phyloP scores from a whole-genome alignment of 2,888 invertebrate genomes.

The Biston stratarius region DNA sequence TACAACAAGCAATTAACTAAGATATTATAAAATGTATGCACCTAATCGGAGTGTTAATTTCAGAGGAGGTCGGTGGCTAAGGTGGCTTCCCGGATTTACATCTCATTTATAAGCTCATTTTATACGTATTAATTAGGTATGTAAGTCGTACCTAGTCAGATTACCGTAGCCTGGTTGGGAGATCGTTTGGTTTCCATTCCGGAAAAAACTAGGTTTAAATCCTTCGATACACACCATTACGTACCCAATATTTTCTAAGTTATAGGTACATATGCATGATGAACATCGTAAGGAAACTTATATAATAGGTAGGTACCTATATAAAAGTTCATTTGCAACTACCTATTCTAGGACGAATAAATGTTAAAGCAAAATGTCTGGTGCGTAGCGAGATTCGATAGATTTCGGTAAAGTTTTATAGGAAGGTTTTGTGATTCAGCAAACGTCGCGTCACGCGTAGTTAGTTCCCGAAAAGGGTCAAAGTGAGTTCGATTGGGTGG shows the following conservation, averaged over 20 bases:
- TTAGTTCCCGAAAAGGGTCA: constrained; percentile 55
- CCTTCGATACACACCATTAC: too few species aligned
- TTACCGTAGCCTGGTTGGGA: too few species aligned
- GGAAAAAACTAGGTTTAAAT: too few species aligned
- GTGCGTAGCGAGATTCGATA: constrained; percentile 28
- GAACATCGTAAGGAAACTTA: too few species aligned
- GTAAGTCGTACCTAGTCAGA: neutral
- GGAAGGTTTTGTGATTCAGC: constrained; percentile 54
- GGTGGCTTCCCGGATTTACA: constrained; percentile 61
- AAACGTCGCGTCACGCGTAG: constrained; percentile 52
- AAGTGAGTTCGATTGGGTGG: constrained; percentile 48
- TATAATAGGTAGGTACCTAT: too few species aligned
- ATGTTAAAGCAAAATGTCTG: constrained; percentile 20
- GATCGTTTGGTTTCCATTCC: too few species aligned
- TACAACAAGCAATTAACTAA: constrained; percentile 18
- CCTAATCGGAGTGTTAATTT: constrained; percentile 52
- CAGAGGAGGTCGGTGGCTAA: constrained; percentile 55
- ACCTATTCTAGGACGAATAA: neutral
- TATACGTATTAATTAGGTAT: too few species aligned
- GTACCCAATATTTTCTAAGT: too few species aligned
- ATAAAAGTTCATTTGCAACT: neutral
- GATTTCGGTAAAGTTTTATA: constrained; percentile 48
- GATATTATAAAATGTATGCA: constrained; percentile 26
- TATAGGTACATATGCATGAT: too few species aligned
- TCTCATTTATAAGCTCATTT: constrained; percentile 46